Base-by-base conservation (phyloP, 2,888 invertebrate genomes). In the Neoscelio sp. region DNA sequence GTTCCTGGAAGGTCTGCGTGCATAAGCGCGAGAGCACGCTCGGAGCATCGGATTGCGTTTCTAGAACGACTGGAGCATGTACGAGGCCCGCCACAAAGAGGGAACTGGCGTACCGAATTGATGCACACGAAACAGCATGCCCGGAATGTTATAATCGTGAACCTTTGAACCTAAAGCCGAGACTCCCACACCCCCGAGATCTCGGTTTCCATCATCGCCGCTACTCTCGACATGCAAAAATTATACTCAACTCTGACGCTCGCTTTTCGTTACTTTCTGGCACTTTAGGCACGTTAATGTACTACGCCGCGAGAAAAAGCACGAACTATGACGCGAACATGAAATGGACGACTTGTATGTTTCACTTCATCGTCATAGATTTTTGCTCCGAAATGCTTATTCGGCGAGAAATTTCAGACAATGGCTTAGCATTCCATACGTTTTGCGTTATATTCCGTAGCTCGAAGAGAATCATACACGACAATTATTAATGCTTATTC, bases 121-220 rank as follows among this genome's bases (percentile, higher is more conserved):
- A 89, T 89, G 88, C 88, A 89, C 89, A 88, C 89, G 89, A 89
- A 89, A 89, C 87, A 86, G 88, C 87, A 87, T 88, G 86, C 88
- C 88, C 88, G 89, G 89, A 89, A 89, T 89, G 88, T 89, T 89
- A 89, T 89, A 89, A 89, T 89, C 89, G 89, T 86, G 83, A 89
- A 89, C 89, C 89, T 89, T 89, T 89, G 89, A 89, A 89, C 89
- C 85, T 85, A 82, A 85, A 87, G 83, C 85, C 83, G 80, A 87
- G 85, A 88, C 89, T 89, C 89, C 88, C 89, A 88, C 89, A 89
- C 88, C 87, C 87, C 82, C 84, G 81, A 82, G 82, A 80, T 82
- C 82, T 82, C 68, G 83, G 85, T 87, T 88, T 87, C 83, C 87
- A 87, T 86, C 86, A 83, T 67, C 85, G 84, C 85, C 86, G 88